A percentile compares a stretch with the other conserved stretches of the same genome.
Evolutionary conservation across 2,797 vertebrate genomes (phyloP).

Genomic region (Falco naumanni): DNA sequence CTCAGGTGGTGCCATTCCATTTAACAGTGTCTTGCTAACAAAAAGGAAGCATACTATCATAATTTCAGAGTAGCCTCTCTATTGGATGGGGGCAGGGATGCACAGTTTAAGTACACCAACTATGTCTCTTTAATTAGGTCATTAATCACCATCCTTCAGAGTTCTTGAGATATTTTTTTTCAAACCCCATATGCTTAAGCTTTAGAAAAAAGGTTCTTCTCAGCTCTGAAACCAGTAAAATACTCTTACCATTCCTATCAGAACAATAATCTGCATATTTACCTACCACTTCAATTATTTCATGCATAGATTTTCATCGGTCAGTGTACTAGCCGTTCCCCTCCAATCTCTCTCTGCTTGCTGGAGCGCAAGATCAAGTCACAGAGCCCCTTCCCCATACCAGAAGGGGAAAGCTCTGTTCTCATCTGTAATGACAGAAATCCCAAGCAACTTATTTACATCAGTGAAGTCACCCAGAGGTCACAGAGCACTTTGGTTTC

Average conservation of each 20-base stretch:
- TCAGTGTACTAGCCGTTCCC: not conserved
- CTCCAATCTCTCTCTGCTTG: not conserved
- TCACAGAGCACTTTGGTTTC: not conserved
- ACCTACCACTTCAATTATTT: not conserved
- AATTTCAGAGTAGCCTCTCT: not conserved
- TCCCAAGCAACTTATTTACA: not conserved
- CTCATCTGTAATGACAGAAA: not conserved
- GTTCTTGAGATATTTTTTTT: not conserved
- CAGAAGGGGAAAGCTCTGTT: not conserved
- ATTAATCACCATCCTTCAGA: conserved; percentile 34
- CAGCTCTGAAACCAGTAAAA: not conserved
- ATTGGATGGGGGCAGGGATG: not conserved
- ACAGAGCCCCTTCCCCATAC: not conserved
- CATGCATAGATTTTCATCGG: not conserved
- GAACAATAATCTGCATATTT: not conserved
- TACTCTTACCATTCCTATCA: not conserved
- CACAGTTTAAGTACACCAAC: not conserved
- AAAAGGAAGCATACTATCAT: not conserved
- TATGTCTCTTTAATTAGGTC: conserved; percentile 17
- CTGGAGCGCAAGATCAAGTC: not conserved
- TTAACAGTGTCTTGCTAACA: not conserved
- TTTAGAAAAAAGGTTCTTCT: not conserved
- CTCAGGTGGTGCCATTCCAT: not conserved
- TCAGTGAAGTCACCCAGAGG: not conserved
- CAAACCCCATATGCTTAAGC: not conserved